These are phyloP conservation scores for Notiomystis cincta DNA, from an alignment of 2,113 vertebrate species.

Conservation along the genomic window DNA sequence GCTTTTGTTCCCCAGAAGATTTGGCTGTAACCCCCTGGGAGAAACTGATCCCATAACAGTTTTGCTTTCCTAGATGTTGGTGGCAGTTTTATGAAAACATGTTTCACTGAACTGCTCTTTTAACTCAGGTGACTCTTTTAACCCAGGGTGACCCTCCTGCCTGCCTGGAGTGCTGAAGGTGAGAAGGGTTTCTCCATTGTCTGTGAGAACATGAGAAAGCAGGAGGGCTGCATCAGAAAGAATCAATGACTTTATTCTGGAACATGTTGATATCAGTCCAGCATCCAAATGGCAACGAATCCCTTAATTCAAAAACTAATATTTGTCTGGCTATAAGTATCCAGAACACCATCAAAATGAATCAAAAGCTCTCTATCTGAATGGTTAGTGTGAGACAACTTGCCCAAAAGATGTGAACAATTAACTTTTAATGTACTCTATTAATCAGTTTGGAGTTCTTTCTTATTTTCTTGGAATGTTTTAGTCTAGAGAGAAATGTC, in stretches of 20 bases:
- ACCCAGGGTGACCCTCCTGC: neutral
- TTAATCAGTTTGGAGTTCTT: neutral
- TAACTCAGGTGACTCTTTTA: too few relatives aligned
- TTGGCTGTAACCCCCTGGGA: too few relatives aligned
- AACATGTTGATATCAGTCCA: neutral
- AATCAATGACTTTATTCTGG: conserved; percentile 26
- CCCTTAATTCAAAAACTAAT: conserved; percentile 3
- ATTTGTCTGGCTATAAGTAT: neutral
- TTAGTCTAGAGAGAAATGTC: neutral
- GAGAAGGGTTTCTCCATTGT: conserved; percentile 28
- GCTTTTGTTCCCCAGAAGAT: neutral
- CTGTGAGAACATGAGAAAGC: neutral
- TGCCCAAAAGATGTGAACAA: neutral
- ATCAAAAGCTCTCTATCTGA: conserved; percentile 30
- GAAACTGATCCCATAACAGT: neutral
- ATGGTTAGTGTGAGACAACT: conserved; percentile 28
- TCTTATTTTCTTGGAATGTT: neutral
- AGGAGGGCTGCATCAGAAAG: neutral
- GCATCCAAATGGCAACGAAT: neutral
- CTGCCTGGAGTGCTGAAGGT: neutral
- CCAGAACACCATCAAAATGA: conserved; percentile 42
- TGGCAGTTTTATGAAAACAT: neutral
- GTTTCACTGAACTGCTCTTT: neutral
- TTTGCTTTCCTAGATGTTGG: neutral
- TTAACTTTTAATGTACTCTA: neutral